These are phyloP conservation scores for Psylliodes chrysocephalus DNA, from an alignment of 2,888 invertebrate genomes.

Conservation along the genomic window DNA sequence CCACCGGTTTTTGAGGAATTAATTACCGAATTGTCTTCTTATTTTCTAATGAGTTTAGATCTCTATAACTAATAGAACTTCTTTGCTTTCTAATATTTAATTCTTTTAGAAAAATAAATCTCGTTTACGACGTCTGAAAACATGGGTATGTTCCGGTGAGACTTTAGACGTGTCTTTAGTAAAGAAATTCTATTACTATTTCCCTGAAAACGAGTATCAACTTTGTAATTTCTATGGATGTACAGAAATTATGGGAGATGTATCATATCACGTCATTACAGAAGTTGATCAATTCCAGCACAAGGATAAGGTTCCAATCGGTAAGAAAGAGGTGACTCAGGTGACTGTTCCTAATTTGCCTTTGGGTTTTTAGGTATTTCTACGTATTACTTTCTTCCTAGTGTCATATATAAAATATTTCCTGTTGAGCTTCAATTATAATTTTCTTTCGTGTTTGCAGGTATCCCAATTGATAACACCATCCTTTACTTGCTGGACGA, in stretches of 20 bases:
- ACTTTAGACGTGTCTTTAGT: slow-evolving; percentile 77
- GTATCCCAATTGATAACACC: slow-evolving; percentile 82
- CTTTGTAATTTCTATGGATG: slow-evolving; percentile 92
- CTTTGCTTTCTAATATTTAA: too few relatives aligned
- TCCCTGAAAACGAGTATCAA: slow-evolving; percentile 72
- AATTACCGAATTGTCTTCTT: too few relatives aligned
- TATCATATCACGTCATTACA: slow-evolving; percentile 79
- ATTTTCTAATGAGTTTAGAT: too few relatives aligned
- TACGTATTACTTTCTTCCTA: too few relatives aligned
- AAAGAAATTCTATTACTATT: slow-evolving; percentile 79
- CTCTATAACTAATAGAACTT: too few relatives aligned
- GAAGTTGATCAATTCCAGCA: slow-evolving; percentile 70
- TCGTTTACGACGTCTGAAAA: slow-evolving; percentile 70
- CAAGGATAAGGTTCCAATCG: slow-evolving; percentile 82
- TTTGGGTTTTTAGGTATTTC: too few relatives aligned
- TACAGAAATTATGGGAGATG: slow-evolving; percentile 92
- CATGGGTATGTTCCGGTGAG: slow-evolving; percentile 92
- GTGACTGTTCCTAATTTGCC: too few relatives aligned
- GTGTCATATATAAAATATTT: too few relatives aligned
- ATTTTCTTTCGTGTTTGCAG: too few relatives aligned
- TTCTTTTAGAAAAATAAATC: slow-evolving; percentile 63
- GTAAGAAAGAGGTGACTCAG: too few relatives aligned
- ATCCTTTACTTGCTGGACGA: slow-evolving; percentile 82
- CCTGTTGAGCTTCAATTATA: too few relatives aligned
- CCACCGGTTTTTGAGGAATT: too few relatives aligned